Conservation (phyloP, 2,797 vertebrate species). For the Botia kubotai region DNA sequence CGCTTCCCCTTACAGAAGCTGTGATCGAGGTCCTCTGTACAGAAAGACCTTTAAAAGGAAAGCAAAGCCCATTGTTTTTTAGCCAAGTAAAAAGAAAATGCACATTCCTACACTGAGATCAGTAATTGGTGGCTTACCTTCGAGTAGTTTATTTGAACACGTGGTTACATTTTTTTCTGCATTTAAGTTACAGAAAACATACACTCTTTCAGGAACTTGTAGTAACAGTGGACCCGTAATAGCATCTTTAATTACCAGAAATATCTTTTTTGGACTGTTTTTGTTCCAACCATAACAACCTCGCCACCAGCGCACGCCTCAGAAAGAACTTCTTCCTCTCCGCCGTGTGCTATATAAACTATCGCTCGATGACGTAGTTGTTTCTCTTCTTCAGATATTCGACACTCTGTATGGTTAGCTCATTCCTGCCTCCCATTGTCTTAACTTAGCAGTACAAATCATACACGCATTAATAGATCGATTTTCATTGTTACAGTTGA, state of each 20-base stretch:
- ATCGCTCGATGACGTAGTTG: neutral
- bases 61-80: neutral
- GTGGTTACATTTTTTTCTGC: neutral
- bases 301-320: no score
- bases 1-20: neutral
- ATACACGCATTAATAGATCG: no score
- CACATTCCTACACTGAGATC: neutral
- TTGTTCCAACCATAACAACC: accelerated
- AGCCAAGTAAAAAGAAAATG: neutral
- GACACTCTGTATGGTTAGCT: neutral
- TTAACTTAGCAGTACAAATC: neutral
- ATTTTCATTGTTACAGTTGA: no score
- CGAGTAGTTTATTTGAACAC: neutral
- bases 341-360: neutral
- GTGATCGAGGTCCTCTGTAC: neutral
- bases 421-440: constrained; percentile 14
- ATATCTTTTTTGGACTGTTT: neutral
- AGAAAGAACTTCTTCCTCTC: neutral
- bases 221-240: neutral
- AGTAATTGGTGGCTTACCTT: neutral
- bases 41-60: neutral
- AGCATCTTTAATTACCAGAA: no score
- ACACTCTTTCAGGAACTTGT: no score
- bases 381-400: neutral
- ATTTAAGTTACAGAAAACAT: neutral